phyloP scores from a whole-genome alignment of 2,797 vertebrate species.

The Pseudotriccus pelzelni region DNA sequence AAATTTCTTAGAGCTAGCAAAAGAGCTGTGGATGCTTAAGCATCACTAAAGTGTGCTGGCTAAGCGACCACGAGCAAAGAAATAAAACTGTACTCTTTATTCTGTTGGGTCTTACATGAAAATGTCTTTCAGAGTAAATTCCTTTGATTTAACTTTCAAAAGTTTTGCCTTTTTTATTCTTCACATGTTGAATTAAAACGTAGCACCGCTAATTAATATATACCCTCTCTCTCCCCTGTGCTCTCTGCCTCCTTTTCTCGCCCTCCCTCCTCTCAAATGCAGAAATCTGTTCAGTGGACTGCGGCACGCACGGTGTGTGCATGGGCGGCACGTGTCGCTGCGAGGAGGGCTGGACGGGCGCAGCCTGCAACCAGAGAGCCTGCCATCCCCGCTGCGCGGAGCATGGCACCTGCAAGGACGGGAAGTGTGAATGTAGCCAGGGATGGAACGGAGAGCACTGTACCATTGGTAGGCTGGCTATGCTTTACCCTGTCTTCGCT shows the following conservation, averaged over 20 bases:
- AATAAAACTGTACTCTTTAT: background rate
- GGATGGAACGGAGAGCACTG: constrained; percentile 99
- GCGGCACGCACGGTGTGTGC: constrained; percentile 91
- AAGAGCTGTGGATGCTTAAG: background rate
- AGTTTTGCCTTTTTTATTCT: background rate
- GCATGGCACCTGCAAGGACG: constrained; percentile 93
- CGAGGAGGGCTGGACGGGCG: constrained; percentile 93
- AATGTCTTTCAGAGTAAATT: background rate
- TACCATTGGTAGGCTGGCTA: constrained; percentile 89
- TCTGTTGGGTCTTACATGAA: background rate
- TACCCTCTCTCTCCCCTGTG: background rate
- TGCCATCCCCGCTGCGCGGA: constrained; percentile 95
- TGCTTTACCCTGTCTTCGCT: background rate
- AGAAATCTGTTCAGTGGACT: constrained; percentile 93
- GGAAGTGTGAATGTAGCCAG: constrained; percentile 97
- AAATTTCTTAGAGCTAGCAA: background rate
- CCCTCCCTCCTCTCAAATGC: background rate
- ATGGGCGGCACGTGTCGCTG: constrained; percentile 91
- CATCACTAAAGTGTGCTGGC: background rate
- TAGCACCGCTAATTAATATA: accelerated
- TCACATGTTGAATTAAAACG: background rate
- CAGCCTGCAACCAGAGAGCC: constrained; percentile 89
- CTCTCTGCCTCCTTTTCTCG: background rate
- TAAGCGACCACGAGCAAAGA: background rate
- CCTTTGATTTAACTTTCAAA: background rate